These are phyloP conservation scores for Periparus ater DNA, from an alignment of 2,797 vertebrate species.

Conservation along the genomic window DNA sequence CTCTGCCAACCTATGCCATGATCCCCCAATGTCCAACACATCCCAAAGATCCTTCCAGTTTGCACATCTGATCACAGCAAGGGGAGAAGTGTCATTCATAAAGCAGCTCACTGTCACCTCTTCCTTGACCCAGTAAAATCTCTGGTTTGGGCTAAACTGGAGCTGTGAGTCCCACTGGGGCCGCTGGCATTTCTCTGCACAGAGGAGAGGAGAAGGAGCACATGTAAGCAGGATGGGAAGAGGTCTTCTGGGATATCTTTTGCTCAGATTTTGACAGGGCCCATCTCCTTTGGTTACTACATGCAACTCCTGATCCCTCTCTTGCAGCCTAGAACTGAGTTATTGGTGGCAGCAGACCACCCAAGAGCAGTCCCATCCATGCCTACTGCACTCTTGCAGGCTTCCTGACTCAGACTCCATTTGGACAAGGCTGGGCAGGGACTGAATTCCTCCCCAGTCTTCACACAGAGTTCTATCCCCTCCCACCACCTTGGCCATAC, in stretches of 20 bases:
- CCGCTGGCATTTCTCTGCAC: neutral
- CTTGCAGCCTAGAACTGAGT: neutral
- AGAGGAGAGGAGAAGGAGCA: neutral
- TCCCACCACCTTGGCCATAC: neutral
- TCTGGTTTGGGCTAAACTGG: neutral
- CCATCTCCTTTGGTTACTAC: neutral
- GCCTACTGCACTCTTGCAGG: neutral
- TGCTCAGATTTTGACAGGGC: neutral
- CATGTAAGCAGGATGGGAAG: neutral
- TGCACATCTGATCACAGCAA: slow-evolving; percentile 9
- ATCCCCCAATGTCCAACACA: neutral
- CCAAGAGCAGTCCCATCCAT: neutral
- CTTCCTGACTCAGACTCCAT: neutral
- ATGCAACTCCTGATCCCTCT: neutral
- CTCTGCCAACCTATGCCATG: accelerated
- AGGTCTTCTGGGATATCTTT: neutral
- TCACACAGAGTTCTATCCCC: neutral
- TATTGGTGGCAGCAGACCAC: neutral
- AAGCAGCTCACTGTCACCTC: neutral
- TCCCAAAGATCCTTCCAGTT: neutral
- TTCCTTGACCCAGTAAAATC: neutral
- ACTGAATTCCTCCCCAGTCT: neutral
- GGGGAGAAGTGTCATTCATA: accelerated
- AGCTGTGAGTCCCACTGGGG: neutral
- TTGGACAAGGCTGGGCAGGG: neutral